phyloP scores from a whole-genome alignment of 2,888 invertebrate genomes.

The Lacanobia wlatinum region DNA sequence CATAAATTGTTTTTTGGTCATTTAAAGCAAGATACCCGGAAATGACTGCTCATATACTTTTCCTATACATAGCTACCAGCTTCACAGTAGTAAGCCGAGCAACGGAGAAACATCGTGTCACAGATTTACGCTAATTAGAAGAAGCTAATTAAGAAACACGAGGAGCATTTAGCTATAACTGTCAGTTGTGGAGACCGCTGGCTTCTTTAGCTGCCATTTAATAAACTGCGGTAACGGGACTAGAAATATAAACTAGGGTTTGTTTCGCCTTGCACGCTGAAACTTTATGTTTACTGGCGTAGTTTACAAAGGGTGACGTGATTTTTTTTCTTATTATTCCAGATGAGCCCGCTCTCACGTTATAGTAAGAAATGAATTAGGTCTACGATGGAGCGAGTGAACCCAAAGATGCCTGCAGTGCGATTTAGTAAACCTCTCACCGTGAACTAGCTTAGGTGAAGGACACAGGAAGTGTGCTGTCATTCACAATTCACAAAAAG shows the following conservation, averaged over 20 bases:
- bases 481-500: no score
- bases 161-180: conserved; percentile 66
- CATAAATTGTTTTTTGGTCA: no score
- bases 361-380: not conserved
- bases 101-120: conserved; percentile 47
- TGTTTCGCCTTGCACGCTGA: conserved; percentile 3
- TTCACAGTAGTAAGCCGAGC: conserved; percentile 7
- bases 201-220: conserved; percentile 22
- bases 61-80: not conserved
- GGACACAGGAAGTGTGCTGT: no score
- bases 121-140: conserved; percentile 74
- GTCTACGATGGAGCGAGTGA: not conserved
- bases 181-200: conserved; percentile 48
- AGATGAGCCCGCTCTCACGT: not conserved
- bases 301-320: not conserved
- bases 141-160: conserved; percentile 72
- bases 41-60: not conserved
- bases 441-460: no score
- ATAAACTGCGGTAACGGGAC: conserved; percentile 35
- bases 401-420: no score
- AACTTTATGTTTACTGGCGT: not conserved
- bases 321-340: not conserved
- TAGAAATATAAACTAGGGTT: conserved; percentile 15
- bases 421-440: no score
- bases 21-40: no score